Conservation (phyloP, 1,140 invertebrate species). For the Aphis craccivora region DNA sequence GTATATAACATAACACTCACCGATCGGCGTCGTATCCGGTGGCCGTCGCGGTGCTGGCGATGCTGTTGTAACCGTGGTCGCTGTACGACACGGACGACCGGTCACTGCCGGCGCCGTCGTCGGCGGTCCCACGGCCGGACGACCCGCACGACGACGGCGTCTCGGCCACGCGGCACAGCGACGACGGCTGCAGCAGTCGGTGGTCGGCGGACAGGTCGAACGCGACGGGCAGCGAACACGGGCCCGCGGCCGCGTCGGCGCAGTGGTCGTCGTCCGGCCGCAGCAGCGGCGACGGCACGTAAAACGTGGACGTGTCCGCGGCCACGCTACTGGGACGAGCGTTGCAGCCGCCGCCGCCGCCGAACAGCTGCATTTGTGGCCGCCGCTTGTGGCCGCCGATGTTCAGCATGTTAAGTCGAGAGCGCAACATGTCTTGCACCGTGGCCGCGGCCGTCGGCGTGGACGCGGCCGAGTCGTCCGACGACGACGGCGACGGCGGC, state of each 20-base stretch:
- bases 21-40: slow-evolving; percentile 14
- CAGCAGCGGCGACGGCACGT: slow-evolving; percentile 65
- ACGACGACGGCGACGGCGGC: slow-evolving; percentile 65
- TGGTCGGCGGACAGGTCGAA: slow-evolving; percentile 61
- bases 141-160: slow-evolving; percentile 60
- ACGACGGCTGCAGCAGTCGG: slow-evolving; percentile 60
- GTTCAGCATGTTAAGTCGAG: slow-evolving; percentile 72
- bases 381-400: slow-evolving; percentile 71
- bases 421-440: slow-evolving; percentile 69
- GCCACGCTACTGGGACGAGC: slow-evolving; percentile 68
- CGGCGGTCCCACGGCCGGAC: slow-evolving; percentile 59
- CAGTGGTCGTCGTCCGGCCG: too few species aligned
- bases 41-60: slow-evolving; percentile 20
- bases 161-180: slow-evolving; percentile 41
- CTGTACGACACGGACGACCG: slow-evolving; percentile 59
- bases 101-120: slow-evolving; percentile 60
- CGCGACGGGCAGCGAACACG: slow-evolving; percentile 59
- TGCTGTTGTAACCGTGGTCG: slow-evolving; percentile 62
- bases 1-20: background rate
- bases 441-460: slow-evolving; percentile 63
- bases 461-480: slow-evolving; percentile 60
- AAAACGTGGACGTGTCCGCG: slow-evolving; percentile 68
- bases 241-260: slow-evolving; percentile 64
- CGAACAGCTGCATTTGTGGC: slow-evolving; percentile 73
- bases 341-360: slow-evolving; percentile 69